phyloP scores from a whole-genome alignment of 2,797 vertebrate genomes.

The Chelonia mydas region DNA sequence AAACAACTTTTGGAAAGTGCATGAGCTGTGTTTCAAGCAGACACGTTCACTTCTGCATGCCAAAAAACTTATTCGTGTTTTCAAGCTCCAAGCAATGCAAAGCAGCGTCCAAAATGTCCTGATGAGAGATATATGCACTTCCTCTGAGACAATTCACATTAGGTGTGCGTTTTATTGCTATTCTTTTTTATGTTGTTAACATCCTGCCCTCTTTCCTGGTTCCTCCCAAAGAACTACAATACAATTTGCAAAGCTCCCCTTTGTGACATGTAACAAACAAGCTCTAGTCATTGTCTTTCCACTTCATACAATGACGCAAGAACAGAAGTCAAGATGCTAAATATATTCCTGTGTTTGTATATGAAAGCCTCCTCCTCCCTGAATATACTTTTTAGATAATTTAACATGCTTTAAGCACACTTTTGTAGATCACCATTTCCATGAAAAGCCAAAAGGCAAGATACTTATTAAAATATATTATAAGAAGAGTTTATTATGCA shows the following conservation, averaged over 20 bases:
- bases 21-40: conserved; percentile 72
- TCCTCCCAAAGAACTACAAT: conserved; percentile 72
- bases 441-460: neutral
- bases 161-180: conserved; percentile 75
- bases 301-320: conserved; percentile 71
- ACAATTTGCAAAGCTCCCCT: conserved; percentile 67
- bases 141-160: conserved; percentile 77
- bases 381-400: conserved; percentile 59
- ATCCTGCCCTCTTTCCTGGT: conserved; percentile 76
- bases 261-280: conserved; percentile 64
- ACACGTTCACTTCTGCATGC: conserved; percentile 65
- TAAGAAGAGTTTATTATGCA: neutral
- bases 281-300: conserved; percentile 74
- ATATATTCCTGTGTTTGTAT: conserved; percentile 71
- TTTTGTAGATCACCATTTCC: conserved; percentile 35
- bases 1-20: conserved; percentile 65
- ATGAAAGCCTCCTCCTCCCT: conserved; percentile 69
- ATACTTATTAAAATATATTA: neutral
- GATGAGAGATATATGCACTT: conserved; percentile 78
- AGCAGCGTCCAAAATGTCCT: conserved; percentile 70
- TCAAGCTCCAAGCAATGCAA: conserved; percentile 75
- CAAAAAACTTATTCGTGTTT: conserved; percentile 68
- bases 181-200: conserved; percentile 77
- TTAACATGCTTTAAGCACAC: conserved; percentile 13
- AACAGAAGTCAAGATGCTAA: conserved; percentile 72